Evolutionary conservation across 2,113 vertebrate genomes (phyloP).

Genomic region (Isurus oxyrinchus): DNA sequence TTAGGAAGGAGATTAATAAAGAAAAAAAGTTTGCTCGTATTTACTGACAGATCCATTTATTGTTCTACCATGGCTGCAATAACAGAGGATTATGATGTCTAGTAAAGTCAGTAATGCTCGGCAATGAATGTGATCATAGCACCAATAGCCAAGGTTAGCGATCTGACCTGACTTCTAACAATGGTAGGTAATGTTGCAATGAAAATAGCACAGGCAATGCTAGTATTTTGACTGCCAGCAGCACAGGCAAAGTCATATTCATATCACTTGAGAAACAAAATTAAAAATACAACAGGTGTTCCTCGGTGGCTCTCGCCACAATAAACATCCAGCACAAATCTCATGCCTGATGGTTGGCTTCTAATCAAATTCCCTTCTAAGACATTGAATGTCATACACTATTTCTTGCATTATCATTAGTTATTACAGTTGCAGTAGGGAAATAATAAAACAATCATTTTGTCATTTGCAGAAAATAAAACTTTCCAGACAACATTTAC

Average conservation of each 20-base stretch:
- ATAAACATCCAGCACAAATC: background rate
- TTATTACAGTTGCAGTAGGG: background rate
- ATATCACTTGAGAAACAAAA: background rate
- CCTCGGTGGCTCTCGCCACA: background rate
- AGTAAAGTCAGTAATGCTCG: background rate
- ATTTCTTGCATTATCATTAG: background rate
- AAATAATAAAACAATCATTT: background rate
- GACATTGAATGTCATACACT: background rate
- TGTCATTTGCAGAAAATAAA: background rate
- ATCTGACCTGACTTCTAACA: background rate
- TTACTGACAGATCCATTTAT: conserved; percentile 17
- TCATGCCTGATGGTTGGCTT: background rate
- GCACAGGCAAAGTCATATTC: background rate
- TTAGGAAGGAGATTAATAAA: background rate
- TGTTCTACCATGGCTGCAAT: background rate
- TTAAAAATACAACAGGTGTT: background rate
- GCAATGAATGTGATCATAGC: background rate
- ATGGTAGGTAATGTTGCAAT: background rate
- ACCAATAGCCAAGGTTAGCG: background rate
- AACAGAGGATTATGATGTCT: background rate
- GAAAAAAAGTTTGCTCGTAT: background rate
- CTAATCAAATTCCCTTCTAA: background rate
- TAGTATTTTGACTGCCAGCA: background rate
- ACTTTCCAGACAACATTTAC: background rate
- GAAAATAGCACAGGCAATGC: background rate